Base-by-base conservation (phyloP, 2,888 invertebrate species). In the Acrobasis suavella region DNA sequence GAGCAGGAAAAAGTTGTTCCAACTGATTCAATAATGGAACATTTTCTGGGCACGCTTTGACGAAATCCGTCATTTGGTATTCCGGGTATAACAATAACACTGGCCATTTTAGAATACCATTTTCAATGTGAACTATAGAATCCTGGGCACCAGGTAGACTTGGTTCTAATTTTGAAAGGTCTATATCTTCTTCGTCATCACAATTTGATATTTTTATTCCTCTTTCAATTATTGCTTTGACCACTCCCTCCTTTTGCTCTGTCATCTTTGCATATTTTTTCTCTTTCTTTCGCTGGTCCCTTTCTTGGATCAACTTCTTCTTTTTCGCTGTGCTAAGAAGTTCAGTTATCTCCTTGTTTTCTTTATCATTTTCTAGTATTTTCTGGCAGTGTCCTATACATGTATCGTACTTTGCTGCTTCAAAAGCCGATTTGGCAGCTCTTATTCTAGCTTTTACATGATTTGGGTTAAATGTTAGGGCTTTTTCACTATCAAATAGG, bases 81-180 rank as follows among this genome's bases (percentile, higher is more conserved):
- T 98, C 98, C 0, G 98, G 98, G 85, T 98, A 99, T 12, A 97
- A 89, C 70, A 98, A 94, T 16, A 97, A 91, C 0, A 98, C 95
- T 0, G 98, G 98, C 98, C 98, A 99, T 60, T 95, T 87, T 12
- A 99, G 85, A 14, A 89, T 73, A 0, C 94, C 85, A 74, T 94
- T 88, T 67, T 94, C 93, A 12, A 96, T 74, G 74, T 93, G 93
- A 0, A 97, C 96, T 60, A 94, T 93, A 64, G 93, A 87, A 62
- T 95, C 93, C 52, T 94, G 93, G 7, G 95, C 91, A 46, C 95
- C 94, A 0, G 96, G 94, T 70, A 96, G 90, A 73, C 92, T 93
- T 0, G 96, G 95, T 62, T 95, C 94, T 16, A 95, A 71, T 68
- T 94, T 93, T 7, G 93, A 92, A 58, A 94, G 70, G 66, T 92